Conservation (phyloP, 2,888 invertebrate species). For the Caradrina clavipalpis region DNA sequence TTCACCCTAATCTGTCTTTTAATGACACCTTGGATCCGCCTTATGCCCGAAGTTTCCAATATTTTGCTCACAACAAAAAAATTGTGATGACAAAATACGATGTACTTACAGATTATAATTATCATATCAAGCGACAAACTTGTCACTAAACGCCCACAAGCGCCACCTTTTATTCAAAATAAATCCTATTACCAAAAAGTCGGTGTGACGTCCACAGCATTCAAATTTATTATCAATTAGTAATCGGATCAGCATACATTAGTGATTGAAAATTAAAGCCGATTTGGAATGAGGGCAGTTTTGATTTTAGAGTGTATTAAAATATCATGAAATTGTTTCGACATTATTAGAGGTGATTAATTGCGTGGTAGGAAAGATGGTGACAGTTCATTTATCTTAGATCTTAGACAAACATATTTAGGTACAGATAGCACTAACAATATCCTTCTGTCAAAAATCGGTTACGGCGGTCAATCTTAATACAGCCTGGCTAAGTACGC, state of each 20-base stretch:
- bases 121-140: conserved; percentile 35
- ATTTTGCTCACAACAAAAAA: conserved; percentile 9
- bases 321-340: conserved; percentile 31
- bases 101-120: conserved; percentile 24
- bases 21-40: neutral
- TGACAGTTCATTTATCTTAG: neutral
- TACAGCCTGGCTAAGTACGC: no score
- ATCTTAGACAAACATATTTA: neutral
- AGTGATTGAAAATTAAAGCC: conserved; percentile 34
- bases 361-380: conserved; percentile 9
- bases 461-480: no score
- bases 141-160: conserved; percentile 37
- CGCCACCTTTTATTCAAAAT: conserved; percentile 37
- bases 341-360: conserved; percentile 15
- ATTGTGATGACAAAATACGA: conserved; percentile 13
- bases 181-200: conserved; percentile 49
- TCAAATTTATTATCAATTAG: conserved; percentile 48
- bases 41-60: neutral
- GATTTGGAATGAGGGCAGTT: conserved; percentile 31
- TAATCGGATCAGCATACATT: conserved; percentile 55
- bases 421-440: no score
- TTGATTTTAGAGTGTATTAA: conserved; percentile 24
- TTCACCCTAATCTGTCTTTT: neutral
- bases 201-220: conserved; percentile 25
- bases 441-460: no score